Base-by-base conservation (phyloP, 1,140 invertebrate genomes). In the Penaeus indicus region DNA sequence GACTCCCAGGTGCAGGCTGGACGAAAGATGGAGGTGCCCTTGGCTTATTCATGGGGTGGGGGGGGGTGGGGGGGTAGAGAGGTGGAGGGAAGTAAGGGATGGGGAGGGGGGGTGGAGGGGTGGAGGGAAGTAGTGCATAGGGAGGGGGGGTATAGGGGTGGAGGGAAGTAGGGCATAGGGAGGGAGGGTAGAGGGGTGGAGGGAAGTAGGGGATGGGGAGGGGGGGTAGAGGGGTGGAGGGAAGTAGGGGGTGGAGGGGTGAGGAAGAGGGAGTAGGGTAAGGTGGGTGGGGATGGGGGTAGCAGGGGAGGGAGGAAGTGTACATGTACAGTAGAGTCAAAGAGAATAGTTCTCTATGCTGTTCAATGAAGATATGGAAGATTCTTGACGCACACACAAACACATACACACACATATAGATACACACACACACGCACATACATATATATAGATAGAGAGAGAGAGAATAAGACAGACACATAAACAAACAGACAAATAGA, bases 111-210 rank as follows among this genome's bases (percentile, higher is more conserved):
- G 54, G 47, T 5, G 3, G 19, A 80, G 25, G 47, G 22, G 77
- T 21, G 47, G 47, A 13, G 47, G 7, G 5, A 32, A 8, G 11
- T 22, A 18, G 11, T 79, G 82, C n/a, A n/a, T 27, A 19, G 32
- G 63, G 63, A 60, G 83, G 22, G 61, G 25, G 83, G 60, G 63
- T 42, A 38, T 22, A n/a, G 84, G 67, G 82, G 82, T 38, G 67
- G 1, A 38, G 21, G 62, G 67, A 60, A 5, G 63, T 19, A 13
- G 21, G 61, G 61, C 19, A 47, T 4, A 10, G 42, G 10, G 42
- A 47, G 42, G 10, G 42, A 47, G 42, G 10, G 42, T 32, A 69
- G 27, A 25, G 21, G 42, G 47, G 84, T 25, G 21, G 32, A 72
- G 60, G 72, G 16, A 27, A 63, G 21, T 21, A 75, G 22, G 38